Conservation (phyloP, 2,113 vertebrate species). For the Saimiri boliviensis region DNA sequence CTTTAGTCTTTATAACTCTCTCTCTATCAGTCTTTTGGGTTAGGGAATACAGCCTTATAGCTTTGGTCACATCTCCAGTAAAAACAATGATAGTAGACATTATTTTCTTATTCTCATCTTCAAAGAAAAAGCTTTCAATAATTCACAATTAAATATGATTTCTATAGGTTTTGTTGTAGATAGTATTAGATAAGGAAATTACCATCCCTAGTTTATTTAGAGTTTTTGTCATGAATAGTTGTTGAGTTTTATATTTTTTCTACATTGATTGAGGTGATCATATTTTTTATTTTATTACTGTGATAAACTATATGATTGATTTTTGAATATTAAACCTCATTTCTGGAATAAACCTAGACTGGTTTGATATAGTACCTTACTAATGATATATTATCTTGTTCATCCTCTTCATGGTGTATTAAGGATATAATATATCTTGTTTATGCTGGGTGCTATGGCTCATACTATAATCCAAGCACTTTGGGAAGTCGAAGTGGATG, state of each 20-base stretch:
- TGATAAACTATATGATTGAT: background rate
- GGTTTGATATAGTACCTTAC: background rate
- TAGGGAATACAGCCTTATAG: no score
- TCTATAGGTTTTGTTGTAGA: background rate
- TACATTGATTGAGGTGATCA: background rate
- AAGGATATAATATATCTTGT: background rate
- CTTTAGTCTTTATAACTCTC: background rate
- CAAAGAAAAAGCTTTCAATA: background rate
- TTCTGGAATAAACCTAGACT: background rate
- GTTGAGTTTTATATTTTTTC: background rate
- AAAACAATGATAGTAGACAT: background rate
- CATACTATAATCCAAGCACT: no score
- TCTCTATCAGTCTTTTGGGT: background rate
- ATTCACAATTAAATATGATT: background rate
- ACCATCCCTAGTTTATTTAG: background rate
- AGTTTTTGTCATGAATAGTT: background rate
- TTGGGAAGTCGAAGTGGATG: no score
- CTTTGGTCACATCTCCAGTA: background rate
- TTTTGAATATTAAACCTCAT: background rate
- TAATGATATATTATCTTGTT: background rate
- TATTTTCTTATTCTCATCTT: background rate
- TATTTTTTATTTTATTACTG: background rate
- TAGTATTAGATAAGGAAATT: background rate
- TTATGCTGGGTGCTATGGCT: no score
- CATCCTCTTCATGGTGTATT: background rate